Evolutionary conservation across 2,797 vertebrate genomes (phyloP), one percentile per base, ranked within the genome.

Genomic region (Parauchenoglanis ngamensis): DNA sequence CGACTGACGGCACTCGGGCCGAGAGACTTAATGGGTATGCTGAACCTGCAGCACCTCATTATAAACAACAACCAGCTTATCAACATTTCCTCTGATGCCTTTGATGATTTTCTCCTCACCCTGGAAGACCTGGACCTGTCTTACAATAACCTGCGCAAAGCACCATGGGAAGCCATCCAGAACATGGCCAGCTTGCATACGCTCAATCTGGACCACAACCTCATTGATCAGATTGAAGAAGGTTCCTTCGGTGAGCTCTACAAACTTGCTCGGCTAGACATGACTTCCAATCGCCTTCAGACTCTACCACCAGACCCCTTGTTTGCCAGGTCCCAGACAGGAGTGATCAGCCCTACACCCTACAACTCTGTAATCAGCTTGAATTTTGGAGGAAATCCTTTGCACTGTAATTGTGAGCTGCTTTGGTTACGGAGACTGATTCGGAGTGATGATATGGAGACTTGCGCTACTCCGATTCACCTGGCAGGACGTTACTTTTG

Each of bases 321-420:
- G 87, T 98, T 98, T 15, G 89, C 91, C 89, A 96, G 97, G 77
- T 97, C 97, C 0, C 97, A 97, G 88, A 96, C 96, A 0, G 97
- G 97, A 0, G 95, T 96, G 4, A 95, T 97, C 86, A 97, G 97
- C 7, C 97, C 97, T 4, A 96, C 97, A 0, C 96, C 97, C 8
- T 96, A 96, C 92, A 96, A 96, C 1, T 90, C 96, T 1, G 94
- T 97, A 28, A 94, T 97, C 76, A 96, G 95, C 91, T 92, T 98
- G 19, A 98, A 97, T 89, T 97, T 98, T 54, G 97, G 97, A 0
- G 97, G 97, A 10, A 98, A 98, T 90, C 97, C 97, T 0, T 94
- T 98, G 87, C 97, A 98, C 92, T 98, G 97, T 93, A 98, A 98
- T 88, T 98, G 97, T 1, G 97, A 98, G 90, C 93, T 98, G 87